A percentile compares a stretch with the other conserved stretches of the same genome.
Conservation (phyloP, 2,113 vertebrate genomes). For the Scolopax mira region DNA sequence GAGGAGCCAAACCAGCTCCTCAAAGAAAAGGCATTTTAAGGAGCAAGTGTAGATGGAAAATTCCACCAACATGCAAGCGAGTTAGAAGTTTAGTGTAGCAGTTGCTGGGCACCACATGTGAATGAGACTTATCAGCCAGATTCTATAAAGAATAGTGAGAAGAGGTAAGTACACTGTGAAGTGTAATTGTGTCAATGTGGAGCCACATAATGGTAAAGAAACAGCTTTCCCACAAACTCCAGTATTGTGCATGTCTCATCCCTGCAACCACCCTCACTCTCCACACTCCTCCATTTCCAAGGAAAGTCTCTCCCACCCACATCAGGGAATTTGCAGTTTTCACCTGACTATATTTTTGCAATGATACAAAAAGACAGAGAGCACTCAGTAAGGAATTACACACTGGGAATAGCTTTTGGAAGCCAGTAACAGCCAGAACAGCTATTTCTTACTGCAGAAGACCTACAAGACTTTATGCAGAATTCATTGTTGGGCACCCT, state of each 20-base stretch:
- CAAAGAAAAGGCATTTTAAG: background rate
- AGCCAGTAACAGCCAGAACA: background rate
- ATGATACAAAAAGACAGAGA: background rate
- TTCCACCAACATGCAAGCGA: background rate
- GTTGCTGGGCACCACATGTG: background rate
- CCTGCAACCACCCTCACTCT: background rate
- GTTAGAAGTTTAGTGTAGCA: background rate
- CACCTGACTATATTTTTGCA: background rate
- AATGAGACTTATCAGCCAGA: background rate
- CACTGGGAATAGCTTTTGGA: background rate
- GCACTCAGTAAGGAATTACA: background rate
- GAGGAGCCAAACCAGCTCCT: background rate
- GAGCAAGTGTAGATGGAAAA: background rate
- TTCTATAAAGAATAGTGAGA: background rate
- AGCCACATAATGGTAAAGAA: background rate
- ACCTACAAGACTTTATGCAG: background rate
- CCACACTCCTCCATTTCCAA: background rate
- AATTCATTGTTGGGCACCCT: background rate
- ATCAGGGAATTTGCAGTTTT: background rate
- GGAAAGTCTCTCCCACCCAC: background rate
- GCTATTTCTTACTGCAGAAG: background rate
- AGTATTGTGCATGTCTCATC: rapidly evolving
- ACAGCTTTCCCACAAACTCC: background rate
- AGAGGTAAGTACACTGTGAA: background rate
- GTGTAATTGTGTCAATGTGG: background rate